phyloP scores from a whole-genome alignment of 2,797 vertebrate species.

The Phoxinus dragarum region DNA sequence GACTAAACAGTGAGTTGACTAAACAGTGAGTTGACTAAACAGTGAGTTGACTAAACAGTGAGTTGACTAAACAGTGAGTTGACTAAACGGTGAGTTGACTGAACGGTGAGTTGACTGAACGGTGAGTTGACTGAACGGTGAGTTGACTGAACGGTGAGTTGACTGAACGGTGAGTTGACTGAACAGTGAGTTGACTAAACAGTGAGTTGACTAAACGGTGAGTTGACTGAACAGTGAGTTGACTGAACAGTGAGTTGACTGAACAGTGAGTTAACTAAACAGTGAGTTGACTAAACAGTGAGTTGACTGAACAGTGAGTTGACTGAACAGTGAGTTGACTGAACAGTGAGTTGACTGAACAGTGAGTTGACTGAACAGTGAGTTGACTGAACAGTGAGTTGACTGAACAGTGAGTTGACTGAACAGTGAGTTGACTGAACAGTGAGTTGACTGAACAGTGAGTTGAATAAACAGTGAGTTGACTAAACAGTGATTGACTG shows the following conservation, averaged over 20 bases:
- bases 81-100: neutral
- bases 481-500: neutral
- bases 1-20: neutral
- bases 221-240: no score
- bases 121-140: neutral
- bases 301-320: neutral
- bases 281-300: neutral
- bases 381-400: no score
- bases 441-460: no score
- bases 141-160: neutral
- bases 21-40: neutral
- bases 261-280: no score
- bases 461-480: no score
- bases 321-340: no score
- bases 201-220: no score
- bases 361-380: no score
- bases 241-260: no score
- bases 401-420: no score
- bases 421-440: no score
- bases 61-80: neutral
- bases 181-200: neutral
- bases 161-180: neutral
- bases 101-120: neutral
- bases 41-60: neutral
- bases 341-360: no score